Conservation (phyloP, 2,797 vertebrate species). For the Enteromius fasciolatus region DNA sequence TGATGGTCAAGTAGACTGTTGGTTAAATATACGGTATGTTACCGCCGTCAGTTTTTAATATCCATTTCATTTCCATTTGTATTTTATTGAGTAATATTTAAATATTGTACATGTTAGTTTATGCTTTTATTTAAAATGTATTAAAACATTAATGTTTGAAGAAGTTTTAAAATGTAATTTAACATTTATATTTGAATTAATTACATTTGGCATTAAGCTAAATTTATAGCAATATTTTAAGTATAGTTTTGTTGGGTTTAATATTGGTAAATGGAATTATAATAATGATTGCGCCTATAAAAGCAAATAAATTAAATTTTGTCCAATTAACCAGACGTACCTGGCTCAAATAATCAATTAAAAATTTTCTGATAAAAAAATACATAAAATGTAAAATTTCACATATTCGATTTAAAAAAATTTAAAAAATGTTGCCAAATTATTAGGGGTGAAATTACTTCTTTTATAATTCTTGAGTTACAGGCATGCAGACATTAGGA, state of each 20-base stretch:
- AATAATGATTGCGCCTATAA: background rate
- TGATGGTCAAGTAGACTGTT: background rate
- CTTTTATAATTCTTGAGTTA: background rate
- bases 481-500: background rate
- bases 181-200: background rate
- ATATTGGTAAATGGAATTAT: background rate
- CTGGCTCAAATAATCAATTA: background rate
- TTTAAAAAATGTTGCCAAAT: background rate
- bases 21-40: background rate
- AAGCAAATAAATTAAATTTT: background rate
- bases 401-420: no score
- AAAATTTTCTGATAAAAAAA: background rate
- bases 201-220: background rate
- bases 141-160: background rate
- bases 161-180: background rate
- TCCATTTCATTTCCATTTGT: background rate
- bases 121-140: background rate
- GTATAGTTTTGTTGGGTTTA: background rate
- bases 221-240: background rate
- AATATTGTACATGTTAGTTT: background rate
- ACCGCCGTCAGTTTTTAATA: background rate
- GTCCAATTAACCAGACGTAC: background rate
- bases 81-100: constrained; percentile 4
- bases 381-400: background rate
- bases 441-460: background rate